Evolutionary conservation across 1,140 invertebrate genomes (phyloP), one percentile per base, ranked within the genome.

Genomic region (Neelides sp.): DNA sequence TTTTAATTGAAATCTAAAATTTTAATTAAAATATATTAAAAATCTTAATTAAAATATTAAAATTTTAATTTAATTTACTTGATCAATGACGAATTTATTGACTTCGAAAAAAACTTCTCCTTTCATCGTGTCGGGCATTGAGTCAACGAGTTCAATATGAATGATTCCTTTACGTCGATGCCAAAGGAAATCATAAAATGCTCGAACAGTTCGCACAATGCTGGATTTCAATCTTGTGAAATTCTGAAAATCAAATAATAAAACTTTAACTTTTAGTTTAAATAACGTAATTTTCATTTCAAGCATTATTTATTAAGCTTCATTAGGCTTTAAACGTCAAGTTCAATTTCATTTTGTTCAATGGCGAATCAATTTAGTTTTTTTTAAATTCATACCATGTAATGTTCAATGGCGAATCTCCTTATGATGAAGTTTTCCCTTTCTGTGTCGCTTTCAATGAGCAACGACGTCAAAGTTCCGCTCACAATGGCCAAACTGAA

Each of bases 181-280:
- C 58, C 58, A 59, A 4, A 59, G 32, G 35, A 54, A 56, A n/a
- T 55, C 43, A 27, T 59, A 59, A 37, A 56, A 59, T 15, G 19
- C 4, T 28, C 23, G 22, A 19, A 40, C 37, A n/a, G 24, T n/a
- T 28, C 24, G 35, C 2, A 27, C n/a, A n/a, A n/a, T n/a, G 44
- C 36, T 35, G 23, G 4, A 40, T 3, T 12, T 52, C 43, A 2
- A 47, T 22, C 5, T 32, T n/a, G 24, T 50, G 26, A 54, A 54
- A 30, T 44, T 27, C 52, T 54, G 15, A 37, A 45, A 10, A 8
- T 7, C 17, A 41, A 24, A 22, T 23, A 30, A 24, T 19, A 42
- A 12, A 22, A 42, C 8, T 23, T 12, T 12, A 3, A 4, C 15
- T 8, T 42, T 42, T 42, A 19, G 7, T 20, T 20, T 7, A 4